Percentiles rank a stretch among this genome's conserved stretches.
Conservation (phyloP, 2,797 vertebrate genomes). For the Trichosurus vulpecula region DNA sequence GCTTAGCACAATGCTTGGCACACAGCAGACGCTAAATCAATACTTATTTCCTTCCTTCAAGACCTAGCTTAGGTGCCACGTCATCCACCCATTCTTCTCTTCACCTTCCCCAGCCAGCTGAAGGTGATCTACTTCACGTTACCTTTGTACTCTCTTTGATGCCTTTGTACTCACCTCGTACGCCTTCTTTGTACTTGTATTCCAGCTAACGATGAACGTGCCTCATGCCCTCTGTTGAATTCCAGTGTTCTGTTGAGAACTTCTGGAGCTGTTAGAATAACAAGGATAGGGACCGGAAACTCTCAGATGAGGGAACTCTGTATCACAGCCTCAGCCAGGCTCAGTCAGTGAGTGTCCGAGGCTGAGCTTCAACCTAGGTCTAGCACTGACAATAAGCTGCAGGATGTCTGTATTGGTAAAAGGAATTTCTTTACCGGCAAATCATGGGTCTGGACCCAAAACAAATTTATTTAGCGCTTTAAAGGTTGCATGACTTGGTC, state of each 20-base stretch:
- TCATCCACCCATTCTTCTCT: not conserved
- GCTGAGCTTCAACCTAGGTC: not conserved
- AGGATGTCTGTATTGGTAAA: not conserved
- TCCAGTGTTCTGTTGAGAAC: not conserved
- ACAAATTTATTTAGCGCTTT: not conserved
- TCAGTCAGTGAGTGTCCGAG: no score
- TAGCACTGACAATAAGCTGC: not conserved
- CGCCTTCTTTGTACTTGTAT: not conserved
- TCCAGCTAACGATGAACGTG: not conserved
- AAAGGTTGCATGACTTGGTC: not conserved
- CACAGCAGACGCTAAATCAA: not conserved
- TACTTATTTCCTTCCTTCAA: not conserved
- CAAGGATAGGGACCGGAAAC: not conserved
- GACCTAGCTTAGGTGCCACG: not conserved
- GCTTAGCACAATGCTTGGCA: no score
- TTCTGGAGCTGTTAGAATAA: not conserved
- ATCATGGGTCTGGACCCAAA: not conserved
- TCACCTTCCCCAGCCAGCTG: not conserved
- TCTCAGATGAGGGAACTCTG: not conserved
- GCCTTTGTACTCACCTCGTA: no score
- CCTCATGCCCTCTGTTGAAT: not conserved
- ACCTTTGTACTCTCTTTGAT: no score
- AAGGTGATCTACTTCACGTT: not conserved
- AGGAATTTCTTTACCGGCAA: not conserved
- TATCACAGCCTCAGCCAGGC: not conserved